Evolutionary conservation across 2,888 invertebrate species (phyloP).

Genomic region (Matsumyia berberina): DNA sequence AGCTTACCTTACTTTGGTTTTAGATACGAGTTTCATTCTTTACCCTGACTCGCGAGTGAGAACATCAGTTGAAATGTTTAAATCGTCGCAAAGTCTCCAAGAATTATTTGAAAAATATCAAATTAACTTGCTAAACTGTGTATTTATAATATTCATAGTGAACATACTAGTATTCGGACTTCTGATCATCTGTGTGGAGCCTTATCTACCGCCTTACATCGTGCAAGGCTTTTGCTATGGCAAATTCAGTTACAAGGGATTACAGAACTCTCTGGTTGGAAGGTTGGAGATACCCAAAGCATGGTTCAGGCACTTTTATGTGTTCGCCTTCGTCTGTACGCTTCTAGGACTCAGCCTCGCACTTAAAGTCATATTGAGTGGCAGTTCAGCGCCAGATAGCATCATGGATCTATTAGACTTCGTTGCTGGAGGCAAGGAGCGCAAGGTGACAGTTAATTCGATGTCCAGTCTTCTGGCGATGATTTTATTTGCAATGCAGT

Average conservation of each 20-base stretch:
- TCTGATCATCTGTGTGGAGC: conserved; percentile 86
- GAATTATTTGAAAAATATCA: conserved; percentile 77
- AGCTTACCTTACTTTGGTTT: not conserved
- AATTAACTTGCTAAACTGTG: conserved; percentile 80
- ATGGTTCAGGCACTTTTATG: conserved; percentile 93
- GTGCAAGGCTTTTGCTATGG: conserved; percentile 90
- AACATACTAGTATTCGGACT: conserved; percentile 86
- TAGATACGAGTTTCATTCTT: not conserved
- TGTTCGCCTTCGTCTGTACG: conserved; percentile 88
- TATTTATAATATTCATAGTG: conserved; percentile 81
- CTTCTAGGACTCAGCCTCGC: conserved; percentile 79
- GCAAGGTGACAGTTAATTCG: conserved; percentile 81
- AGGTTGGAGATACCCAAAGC: conserved; percentile 90
- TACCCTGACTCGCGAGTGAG: not conserved
- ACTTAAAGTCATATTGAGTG: conserved; percentile 82
- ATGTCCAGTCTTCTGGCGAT: conserved; percentile 86
- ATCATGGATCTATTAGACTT: conserved; percentile 82
- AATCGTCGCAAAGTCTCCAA: conserved; percentile 29
- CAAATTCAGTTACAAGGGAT: conserved; percentile 87
- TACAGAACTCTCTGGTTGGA: conserved; percentile 82
- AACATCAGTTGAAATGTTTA: conserved; percentile 30
- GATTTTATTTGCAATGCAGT: conserved; percentile 88
- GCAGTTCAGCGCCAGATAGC: conserved; percentile 85
- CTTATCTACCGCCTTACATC: conserved; percentile 88
- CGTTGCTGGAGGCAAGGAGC: conserved; percentile 83